Conservation (phyloP, 2,113 vertebrate genomes). For the Oryzias woworae region DNA sequence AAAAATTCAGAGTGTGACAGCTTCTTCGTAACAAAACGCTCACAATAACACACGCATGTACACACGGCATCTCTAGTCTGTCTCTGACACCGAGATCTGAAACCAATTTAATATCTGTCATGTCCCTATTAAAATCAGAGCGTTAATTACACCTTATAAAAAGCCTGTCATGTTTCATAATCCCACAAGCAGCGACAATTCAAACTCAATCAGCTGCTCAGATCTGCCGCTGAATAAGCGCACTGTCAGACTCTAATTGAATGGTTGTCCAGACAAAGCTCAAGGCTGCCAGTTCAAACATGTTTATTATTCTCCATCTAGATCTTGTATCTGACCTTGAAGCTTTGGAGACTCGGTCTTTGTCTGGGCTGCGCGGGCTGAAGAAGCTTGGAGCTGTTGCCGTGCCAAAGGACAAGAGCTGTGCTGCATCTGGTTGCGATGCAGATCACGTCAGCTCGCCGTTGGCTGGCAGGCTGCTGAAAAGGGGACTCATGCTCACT, state of each 20-base stretch:
- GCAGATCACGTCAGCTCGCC: constrained; percentile 64
- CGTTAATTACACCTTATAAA: constrained; percentile 81
- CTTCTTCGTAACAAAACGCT: constrained; percentile 18
- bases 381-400: constrained; percentile 49
- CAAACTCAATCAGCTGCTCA: constrained; percentile 69
- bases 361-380: constrained; percentile 43
- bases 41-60: constrained; percentile 5
- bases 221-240: constrained; percentile 59
- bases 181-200: constrained; percentile 68
- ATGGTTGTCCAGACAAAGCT: constrained; percentile 23
- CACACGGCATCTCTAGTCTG: constrained; percentile 28
- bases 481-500: constrained; percentile 50
- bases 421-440: constrained; percentile 54
- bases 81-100: constrained; percentile 62
- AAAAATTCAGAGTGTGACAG: not conserved
- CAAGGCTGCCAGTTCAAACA: constrained; percentile 54
- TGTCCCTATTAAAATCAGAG: constrained; percentile 76
- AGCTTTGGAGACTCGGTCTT: constrained; percentile 44
- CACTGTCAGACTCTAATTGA: constrained; percentile 59
- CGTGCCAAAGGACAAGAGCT: constrained; percentile 62
- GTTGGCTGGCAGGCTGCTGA: constrained; percentile 57
- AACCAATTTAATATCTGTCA: constrained; percentile 80
- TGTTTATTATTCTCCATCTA: constrained; percentile 57
- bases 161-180: constrained; percentile 80
- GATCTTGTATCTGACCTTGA: constrained; percentile 61